Conservation (phyloP, 2,888 invertebrate species). For the Diplazon laetatorius region DNA sequence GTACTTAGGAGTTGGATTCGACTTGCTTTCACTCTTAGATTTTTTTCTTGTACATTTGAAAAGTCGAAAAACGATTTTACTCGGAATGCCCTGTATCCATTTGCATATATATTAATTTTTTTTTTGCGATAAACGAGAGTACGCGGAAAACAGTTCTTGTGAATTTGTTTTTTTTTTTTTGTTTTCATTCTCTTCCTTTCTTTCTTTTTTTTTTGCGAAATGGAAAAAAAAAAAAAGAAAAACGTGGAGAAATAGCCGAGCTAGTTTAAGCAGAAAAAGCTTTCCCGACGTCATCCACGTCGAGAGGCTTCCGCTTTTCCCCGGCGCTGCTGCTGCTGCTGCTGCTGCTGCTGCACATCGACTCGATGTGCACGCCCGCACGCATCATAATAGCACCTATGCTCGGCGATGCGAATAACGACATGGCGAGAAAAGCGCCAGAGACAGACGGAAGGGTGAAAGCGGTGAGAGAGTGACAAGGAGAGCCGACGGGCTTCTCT, state of each 20-base stretch:
- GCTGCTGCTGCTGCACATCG: conserved; percentile 1
- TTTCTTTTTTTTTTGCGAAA: conserved; percentile 16
- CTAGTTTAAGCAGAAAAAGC: conserved; percentile 30
- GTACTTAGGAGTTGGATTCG: too few relatives aligned
- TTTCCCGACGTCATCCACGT: conserved; percentile 24
- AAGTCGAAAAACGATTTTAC: too few relatives aligned
- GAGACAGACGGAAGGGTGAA: conserved; percentile 38
- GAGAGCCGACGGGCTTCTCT: neutral
- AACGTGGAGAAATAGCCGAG: conserved; percentile 12
- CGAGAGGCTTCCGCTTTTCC: conserved; percentile 28
- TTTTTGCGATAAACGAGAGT: conserved; percentile 19
- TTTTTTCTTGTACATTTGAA: too few relatives aligned
- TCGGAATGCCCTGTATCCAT: too few relatives aligned
- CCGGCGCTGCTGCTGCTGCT: neutral
- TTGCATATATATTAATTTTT: too few relatives aligned
- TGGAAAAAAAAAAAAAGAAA: too few relatives aligned
- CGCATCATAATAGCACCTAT: conserved; percentile 39
- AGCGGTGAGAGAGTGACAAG: conserved; percentile 15
- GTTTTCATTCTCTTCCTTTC: too few relatives aligned
- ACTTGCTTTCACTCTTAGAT: too few relatives aligned
- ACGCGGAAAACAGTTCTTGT: conserved; percentile 7
- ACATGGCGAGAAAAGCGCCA: conserved; percentile 2
- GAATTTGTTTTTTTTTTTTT: too few relatives aligned
- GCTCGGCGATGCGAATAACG: conserved; percentile 26
- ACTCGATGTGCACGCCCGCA: conserved; percentile 27